These are phyloP conservation scores for Sialis lutaria DNA, from an alignment of 2,888 invertebrate species.

Conservation along the genomic window DNA sequence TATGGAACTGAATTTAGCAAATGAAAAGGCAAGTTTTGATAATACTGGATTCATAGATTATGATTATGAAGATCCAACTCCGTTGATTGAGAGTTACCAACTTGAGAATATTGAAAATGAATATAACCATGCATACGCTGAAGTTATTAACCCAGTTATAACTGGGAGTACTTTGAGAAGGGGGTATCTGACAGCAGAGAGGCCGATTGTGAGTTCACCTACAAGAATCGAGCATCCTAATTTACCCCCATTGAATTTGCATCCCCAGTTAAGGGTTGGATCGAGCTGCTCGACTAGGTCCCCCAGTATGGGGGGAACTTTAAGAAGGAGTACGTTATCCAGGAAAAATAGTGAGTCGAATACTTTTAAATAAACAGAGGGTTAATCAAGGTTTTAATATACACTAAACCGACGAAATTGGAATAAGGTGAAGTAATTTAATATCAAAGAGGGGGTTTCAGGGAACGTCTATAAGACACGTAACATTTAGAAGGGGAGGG, in stretches of 20 bases:
- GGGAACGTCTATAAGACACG: no score
- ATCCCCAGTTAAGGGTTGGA: conserved; percentile 22
- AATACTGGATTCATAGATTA: conserved; percentile 67
- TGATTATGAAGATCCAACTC: conserved; percentile 65
- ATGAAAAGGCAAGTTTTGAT: conserved; percentile 31
- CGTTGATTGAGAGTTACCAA: conserved; percentile 55
- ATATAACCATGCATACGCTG: conserved; percentile 23
- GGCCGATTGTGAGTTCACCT: conserved; percentile 62
- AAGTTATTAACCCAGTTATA: conserved; percentile 5
- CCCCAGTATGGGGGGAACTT: conserved; percentile 3
- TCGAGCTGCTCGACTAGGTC: background rate
- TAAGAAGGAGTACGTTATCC: conserved; percentile 8
- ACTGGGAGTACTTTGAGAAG: conserved; percentile 17
- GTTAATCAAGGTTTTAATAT: no score
- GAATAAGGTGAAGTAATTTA: no score
- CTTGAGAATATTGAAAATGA: conserved; percentile 31
- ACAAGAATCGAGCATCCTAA: conserved; percentile 71
- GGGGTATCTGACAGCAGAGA: conserved; percentile 21
- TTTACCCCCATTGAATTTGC: conserved; percentile 57
- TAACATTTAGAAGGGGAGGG: no score
- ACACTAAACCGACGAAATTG: no score
- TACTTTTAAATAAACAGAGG: background rate
- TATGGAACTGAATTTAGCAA: conserved; percentile 5
- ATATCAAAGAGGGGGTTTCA: no score
- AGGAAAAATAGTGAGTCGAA: conserved; percentile 8